Evolutionary conservation across 2,888 invertebrate species (phyloP).

Genomic region (Caenorhabditis angaria): DNA sequence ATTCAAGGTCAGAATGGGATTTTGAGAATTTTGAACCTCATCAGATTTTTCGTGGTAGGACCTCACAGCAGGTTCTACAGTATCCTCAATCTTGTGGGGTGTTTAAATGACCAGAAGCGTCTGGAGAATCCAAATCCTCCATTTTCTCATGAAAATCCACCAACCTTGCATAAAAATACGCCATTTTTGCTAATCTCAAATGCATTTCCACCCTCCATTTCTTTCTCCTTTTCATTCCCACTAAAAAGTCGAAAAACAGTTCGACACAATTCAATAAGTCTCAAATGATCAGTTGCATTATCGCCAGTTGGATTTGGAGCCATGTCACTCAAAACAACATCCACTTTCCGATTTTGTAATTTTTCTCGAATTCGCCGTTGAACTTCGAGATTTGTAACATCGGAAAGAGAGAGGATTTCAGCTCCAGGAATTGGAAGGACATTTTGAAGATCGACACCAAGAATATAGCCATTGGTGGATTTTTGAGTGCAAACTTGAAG

Average conservation of each 20-base stretch:
- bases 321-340: conserved; percentile 71
- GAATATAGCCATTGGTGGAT: conserved; percentile 51
- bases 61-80: no score
- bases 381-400: conserved; percentile 52
- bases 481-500: conserved; percentile 65
- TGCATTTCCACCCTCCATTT: no score
- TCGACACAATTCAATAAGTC: conserved; percentile 61
- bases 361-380: conserved; percentile 50
- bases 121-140: no score
- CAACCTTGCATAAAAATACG: conserved; percentile 62
- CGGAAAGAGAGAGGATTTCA: conserved; percentile 60
- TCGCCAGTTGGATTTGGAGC: conserved; percentile 71
- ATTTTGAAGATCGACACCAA: conserved; percentile 66
- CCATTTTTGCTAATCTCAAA: conserved; percentile 54
- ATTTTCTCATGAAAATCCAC: no score
- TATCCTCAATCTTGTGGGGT: no score
- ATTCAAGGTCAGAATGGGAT: no score
- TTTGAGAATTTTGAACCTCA: no score
- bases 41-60: no score
- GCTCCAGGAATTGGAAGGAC: conserved; percentile 65
- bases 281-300: conserved; percentile 58
- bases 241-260: conserved; percentile 50
- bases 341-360: conserved; percentile 53
- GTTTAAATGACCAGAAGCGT: no score
- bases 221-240: no score